Conservation (phyloP, 1,140 invertebrate genomes). For the Drosophila sp. region DNA sequence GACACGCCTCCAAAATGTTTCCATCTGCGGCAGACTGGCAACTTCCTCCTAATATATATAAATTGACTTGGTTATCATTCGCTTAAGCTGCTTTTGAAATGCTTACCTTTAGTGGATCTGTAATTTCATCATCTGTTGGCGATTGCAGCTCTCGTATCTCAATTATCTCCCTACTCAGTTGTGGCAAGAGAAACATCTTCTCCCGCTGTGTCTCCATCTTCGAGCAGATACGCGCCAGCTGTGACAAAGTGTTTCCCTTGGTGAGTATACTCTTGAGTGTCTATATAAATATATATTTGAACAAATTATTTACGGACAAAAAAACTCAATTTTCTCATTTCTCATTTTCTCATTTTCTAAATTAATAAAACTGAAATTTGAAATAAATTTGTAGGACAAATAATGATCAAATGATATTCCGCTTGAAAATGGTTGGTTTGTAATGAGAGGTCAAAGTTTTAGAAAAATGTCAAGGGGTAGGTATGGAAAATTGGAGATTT, state of each 20-base stretch:
- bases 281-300: background rate
- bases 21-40: slow-evolving; percentile 66
- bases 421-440: no score
- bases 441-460: no score
- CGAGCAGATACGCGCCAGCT: slow-evolving; percentile 85
- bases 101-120: slow-evolving; percentile 55
- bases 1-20: slow-evolving; percentile 80
- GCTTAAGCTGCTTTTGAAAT: background rate
- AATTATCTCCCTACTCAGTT: slow-evolving; percentile 59
- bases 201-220: slow-evolving; percentile 87
- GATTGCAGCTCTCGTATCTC: slow-evolving; percentile 56
- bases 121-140: slow-evolving; percentile 9
- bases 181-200: slow-evolving; percentile 86
- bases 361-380: no score
- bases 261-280: slow-evolving; percentile 58
- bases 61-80: background rate
- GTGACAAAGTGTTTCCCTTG: slow-evolving; percentile 86
- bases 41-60: slow-evolving; percentile 44
- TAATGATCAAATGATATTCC: no score
- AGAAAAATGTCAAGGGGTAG: no score
- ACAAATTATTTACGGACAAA: no score
- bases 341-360: no score
- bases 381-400: no score
- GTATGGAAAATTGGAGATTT: no score
- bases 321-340: no score